These are phyloP conservation scores for Syngnathus acus DNA, from an alignment of 2,797 vertebrate genomes.

Conservation along the genomic window DNA sequence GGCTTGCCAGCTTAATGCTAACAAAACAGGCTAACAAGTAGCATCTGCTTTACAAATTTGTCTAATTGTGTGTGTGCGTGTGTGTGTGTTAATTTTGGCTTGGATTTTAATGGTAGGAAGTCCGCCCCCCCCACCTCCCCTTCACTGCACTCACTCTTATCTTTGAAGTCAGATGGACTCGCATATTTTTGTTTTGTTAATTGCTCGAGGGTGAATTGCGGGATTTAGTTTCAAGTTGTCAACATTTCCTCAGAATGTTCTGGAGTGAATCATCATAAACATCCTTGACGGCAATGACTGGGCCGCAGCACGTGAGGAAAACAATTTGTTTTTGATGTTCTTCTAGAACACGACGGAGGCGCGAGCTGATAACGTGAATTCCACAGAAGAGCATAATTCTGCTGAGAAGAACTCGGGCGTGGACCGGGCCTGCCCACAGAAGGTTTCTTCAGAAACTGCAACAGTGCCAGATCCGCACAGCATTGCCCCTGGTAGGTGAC, in stretches of 20 bases:
- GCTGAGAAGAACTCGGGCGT: conserved; percentile 47
- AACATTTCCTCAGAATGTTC: conserved; percentile 68
- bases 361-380: conserved; percentile 52
- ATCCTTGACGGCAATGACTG: conserved; percentile 42
- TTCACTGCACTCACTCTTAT: conserved; percentile 13
- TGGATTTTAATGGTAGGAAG: not conserved
- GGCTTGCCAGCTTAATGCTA: too few relatives aligned
- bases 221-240: conserved; percentile 65
- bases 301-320: conserved; percentile 10
- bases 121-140: not conserved
- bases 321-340: conserved; percentile 23
- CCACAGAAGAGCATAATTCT: conserved; percentile 46
- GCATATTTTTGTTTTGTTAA: conserved; percentile 53
- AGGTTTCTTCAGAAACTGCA: conserved; percentile 47
- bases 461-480: conserved; percentile 74
- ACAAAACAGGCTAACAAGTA: too few relatives aligned
- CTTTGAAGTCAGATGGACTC: conserved; percentile 42
- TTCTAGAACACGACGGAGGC: conserved; percentile 44
- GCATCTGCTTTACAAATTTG: too few relatives aligned
- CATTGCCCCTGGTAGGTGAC: conserved; percentile 82
- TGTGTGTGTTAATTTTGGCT: not conserved
- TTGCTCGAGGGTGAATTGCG: conserved; percentile 35
- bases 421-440: conserved; percentile 56
- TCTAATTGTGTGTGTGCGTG: not conserved
- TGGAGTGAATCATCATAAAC: conserved; percentile 62